Evolutionary conservation across 2,113 vertebrate species (phyloP), one percentile per base, ranked within the genome.

Genomic region (Microtus oregoni): DNA sequence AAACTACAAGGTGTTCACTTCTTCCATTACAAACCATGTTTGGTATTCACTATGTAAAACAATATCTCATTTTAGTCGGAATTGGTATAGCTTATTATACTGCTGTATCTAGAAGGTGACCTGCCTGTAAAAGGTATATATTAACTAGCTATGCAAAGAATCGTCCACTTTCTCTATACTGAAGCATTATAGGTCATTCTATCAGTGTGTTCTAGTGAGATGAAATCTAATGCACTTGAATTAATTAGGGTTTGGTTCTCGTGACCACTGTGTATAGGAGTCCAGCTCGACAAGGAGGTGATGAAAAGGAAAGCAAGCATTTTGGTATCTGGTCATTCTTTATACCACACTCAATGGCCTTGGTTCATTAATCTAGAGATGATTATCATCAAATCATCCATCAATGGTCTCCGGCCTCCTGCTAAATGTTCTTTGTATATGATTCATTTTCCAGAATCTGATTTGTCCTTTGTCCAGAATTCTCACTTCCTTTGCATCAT

Each of bases 391-490:
- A 41, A 93, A 78, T 91, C 35, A 22, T 38, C 67, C 13, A 79
- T 67, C 75, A 90, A 0, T 83, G 86, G 38, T 93, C 88, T 96
- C 52, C 52, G 78, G 63, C 20, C 38, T 93, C 52, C 63, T 86
- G 28, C 86, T 93, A 94, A 94, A 73, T 13, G 38, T 12, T 82
- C 68, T 93, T 77, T 61, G 30, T 24, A 81, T 77, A 44, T 77
- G 17, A 44, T 89, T 89, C 11, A n/a, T 91, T 94, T 94, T 91
- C 77, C 50, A 86, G 70, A 28, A 86, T 91, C 94, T 89, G 72
- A 68, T 83, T 94, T 97, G 82, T 95, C n/a, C 67, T 76, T 58
- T 86, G 87, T 22, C 87, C 82, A 97, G 32, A 91, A 95, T 86
- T 91, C 55, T 95, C 58, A 68, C 44, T 91, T 95, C 88, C 28